phyloP scores from a whole-genome alignment of 2,888 invertebrate genomes.

The Shargacucullia verbasci region DNA sequence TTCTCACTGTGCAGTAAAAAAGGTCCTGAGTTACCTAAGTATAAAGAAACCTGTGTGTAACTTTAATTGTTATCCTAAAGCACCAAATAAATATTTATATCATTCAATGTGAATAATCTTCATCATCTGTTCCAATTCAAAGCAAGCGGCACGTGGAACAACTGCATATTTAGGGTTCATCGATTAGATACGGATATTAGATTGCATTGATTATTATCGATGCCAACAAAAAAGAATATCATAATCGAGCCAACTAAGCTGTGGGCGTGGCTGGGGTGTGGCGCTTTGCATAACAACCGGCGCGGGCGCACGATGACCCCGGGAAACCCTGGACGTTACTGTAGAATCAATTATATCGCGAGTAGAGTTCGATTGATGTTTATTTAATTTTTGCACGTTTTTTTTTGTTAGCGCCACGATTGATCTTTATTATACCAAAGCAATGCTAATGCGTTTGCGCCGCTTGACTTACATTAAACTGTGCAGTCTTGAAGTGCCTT shows the following conservation, averaged over 20 bases:
- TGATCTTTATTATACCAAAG: too few species aligned
- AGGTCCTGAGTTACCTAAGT: too few species aligned
- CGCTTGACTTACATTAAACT: too few species aligned
- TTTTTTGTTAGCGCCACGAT: neutral
- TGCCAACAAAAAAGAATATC: constrained; percentile 7
- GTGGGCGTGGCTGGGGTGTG: constrained; percentile 24
- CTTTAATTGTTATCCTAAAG: too few species aligned
- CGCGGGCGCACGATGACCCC: constrained; percentile 34
- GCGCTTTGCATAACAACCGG: constrained; percentile 7
- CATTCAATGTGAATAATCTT: neutral
- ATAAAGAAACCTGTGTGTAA: too few species aligned
- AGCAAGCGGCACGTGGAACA: neutral
- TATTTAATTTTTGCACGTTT: constrained; percentile 3
- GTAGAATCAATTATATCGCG: constrained; percentile 35
- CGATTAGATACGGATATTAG: too few species aligned
- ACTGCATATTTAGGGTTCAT: constrained; percentile 3
- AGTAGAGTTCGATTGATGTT: neutral
- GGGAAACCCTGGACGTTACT: constrained; percentile 28
- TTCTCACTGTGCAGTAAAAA: too few species aligned
- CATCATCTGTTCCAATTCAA: constrained; percentile 1
- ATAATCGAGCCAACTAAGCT: neutral
- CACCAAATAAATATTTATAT: too few species aligned
- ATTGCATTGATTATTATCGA: neutral
- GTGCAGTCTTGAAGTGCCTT: too few species aligned
- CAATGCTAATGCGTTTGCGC: too few species aligned